Evolutionary conservation across 1,140 invertebrate genomes (phyloP), one percentile per base, ranked within the genome.

Genomic region (Drosophila elegans): DNA sequence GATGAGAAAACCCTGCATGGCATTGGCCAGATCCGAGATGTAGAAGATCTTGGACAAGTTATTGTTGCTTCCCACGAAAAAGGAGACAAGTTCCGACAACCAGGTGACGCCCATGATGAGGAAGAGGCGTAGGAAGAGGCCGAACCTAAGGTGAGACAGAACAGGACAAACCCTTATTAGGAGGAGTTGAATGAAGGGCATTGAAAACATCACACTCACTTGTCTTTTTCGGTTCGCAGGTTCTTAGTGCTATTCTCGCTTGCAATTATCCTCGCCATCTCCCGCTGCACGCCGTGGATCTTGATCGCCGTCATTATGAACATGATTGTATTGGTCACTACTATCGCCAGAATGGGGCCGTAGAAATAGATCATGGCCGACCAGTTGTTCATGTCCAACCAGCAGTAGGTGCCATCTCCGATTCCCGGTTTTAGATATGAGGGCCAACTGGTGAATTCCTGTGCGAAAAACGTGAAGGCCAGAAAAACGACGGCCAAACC

Each of bases 101-200:
- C 96, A 96, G 57, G 94, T 96, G 2, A 96, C 94, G 4, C 96
- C 96, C 95, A 96, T 96, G 0, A 96, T 95, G 21, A 96, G 93
- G 59, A 96, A 95, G 4, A 96, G 90, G 68, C 96, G 96, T 46
- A 96, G 64, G 71, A 96, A 96, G 0, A 96, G 83, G 55, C 94
- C 94, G 64, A 95, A 95, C 91, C 95, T 96, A 79, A 7, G 91
- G 59, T 39, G 7, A 16, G 46, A 49, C 6, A 25, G 36, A 13
- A 41, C 6, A 29, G 48, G 39, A 53, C 61, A 49, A 10, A 12
- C 13, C 7, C 54, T 53, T 21, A 46, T 63, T 42, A 75, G 49
- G 21, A 42, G 13, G 32, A 53, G 44, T 71, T 63, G 36, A 42
- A 63, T 48, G 10, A 7, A 21, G 44, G 45, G 46, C 3, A 48